Evolutionary conservation across 1,140 invertebrate genomes (phyloP).

Genomic region (Trinorchestia longiramus): DNA sequence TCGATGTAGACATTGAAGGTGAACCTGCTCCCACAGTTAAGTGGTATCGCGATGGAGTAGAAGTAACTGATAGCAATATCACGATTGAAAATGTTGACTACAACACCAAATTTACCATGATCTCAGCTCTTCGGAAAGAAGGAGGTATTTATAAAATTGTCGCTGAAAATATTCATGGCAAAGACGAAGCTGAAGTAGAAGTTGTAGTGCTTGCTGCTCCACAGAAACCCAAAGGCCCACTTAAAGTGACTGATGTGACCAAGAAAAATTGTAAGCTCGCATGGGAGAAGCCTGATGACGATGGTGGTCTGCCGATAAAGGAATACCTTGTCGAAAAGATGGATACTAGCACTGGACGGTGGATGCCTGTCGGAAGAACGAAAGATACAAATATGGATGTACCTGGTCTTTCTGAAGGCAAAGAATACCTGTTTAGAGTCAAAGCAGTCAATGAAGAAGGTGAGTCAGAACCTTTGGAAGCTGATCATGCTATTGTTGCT

Average conservation of each 20-base stretch:
- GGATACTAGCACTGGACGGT: constrained; percentile 91
- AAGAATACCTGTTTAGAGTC: constrained; percentile 96
- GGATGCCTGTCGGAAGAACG: constrained; percentile 90
- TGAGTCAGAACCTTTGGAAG: constrained; percentile 93
- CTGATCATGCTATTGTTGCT: constrained; percentile 84
- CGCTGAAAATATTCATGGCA: constrained; percentile 91
- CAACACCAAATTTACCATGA: constrained; percentile 91
- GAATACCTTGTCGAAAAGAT: constrained; percentile 98
- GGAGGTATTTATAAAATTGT: constrained; percentile 91
- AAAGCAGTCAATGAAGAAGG: constrained; percentile 98
- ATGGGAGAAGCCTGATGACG: constrained; percentile 98
- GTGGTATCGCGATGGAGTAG: constrained; percentile 82
- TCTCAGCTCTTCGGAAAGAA: constrained; percentile 84
- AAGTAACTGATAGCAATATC: constrained; percentile 77
- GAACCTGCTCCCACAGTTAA: constrained; percentile 93
- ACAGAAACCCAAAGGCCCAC: constrained; percentile 87
- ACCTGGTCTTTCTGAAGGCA: constrained; percentile 90
- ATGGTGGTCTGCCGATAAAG: constrained; percentile 95
- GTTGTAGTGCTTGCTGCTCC: constrained; percentile 89
- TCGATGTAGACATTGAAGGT: constrained; percentile 93
- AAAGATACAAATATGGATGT: constrained; percentile 89
- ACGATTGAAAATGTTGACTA: constrained; percentile 92
- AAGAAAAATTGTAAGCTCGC: constrained; percentile 90
- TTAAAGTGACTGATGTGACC: constrained; percentile 94
- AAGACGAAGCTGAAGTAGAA: constrained; percentile 93